phyloP scores from a whole-genome alignment of 2,888 invertebrate genomes.

The Drosophila paranaensis region DNA sequence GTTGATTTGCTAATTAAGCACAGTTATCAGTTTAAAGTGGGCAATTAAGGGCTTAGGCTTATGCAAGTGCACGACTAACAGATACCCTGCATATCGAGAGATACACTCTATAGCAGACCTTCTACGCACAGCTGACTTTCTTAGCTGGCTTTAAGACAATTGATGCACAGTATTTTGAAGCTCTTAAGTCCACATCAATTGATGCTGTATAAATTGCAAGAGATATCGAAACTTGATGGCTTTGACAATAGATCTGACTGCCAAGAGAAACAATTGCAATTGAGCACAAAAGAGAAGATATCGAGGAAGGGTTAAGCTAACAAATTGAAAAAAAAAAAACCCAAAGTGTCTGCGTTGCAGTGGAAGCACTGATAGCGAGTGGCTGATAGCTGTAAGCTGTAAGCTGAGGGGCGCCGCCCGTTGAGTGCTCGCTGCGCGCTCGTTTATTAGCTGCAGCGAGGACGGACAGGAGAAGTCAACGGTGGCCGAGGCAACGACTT shows the following conservation, averaged over 20 bases:
- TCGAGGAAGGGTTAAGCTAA: constrained; percentile 5
- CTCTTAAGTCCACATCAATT: not conserved
- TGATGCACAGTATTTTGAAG: no score
- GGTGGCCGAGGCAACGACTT: constrained; percentile 3
- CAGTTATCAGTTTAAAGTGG: not conserved
- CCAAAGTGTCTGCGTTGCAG: not conserved
- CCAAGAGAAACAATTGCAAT: not conserved
- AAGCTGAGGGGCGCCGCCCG: not conserved
- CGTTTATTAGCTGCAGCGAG: constrained; percentile 5
- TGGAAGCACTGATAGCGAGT: constrained; percentile 9
- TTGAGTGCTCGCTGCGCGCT: constrained; percentile 21
- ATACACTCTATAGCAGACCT: no score
- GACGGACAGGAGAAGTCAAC: not conserved
- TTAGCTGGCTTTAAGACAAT: no score
- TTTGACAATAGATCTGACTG: not conserved
- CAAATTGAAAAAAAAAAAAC: not conserved
- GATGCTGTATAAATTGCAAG: not conserved
- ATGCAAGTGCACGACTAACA: not conserved
- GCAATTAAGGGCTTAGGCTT: not conserved
- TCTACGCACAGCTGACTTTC: no score
- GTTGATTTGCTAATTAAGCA: not conserved
- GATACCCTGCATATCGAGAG: not conserved
- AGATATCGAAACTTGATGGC: not conserved
- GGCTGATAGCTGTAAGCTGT: constrained; percentile 7
- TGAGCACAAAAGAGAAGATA: no score